Conservation (phyloP, 2,888 invertebrate genomes). For the Dromius quadrimaculatus region DNA sequence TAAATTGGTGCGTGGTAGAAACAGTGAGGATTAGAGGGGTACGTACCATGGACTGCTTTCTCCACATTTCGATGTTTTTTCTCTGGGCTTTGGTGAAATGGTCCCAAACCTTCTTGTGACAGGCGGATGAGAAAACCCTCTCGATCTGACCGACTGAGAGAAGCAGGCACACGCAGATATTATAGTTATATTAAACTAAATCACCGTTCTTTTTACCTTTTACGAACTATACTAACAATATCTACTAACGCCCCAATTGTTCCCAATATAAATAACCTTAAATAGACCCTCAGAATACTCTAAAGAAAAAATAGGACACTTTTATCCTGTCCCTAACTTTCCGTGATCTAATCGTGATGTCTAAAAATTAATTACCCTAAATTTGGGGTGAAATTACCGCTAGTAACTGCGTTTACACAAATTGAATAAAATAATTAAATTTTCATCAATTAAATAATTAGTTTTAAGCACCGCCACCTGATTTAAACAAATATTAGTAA, state of each 20-base stretch:
- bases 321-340: slow-evolving; percentile 34
- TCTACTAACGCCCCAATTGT: slow-evolving; percentile 23
- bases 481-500: slow-evolving; percentile 41
- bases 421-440: background rate
- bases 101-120: slow-evolving; percentile 99
- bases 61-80: slow-evolving; percentile 99
- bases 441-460: background rate
- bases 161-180: slow-evolving; percentile 67
- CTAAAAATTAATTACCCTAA: slow-evolving; percentile 30
- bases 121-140: slow-evolving; percentile 95
- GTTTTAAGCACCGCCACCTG: slow-evolving; percentile 29
- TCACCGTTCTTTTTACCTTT: slow-evolving; percentile 31
- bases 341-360: slow-evolving; percentile 26
- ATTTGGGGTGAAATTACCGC: slow-evolving; percentile 32
- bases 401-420: slow-evolving; percentile 48
- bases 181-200: slow-evolving; percentile 47
- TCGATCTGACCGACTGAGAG: slow-evolving; percentile 97
- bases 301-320: slow-evolving; percentile 25
- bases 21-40: slow-evolving; percentile 56
- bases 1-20: slow-evolving; percentile 8
- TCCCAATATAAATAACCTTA: too few relatives aligned
- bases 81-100: slow-evolving; percentile 99
- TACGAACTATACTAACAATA: slow-evolving; percentile 29
- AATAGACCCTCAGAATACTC: slow-evolving; percentile 4
- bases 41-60: slow-evolving; percentile 94